phyloP scores from a whole-genome alignment of 2,113 vertebrate genomes.

The Miniopterus natalensis region DNA sequence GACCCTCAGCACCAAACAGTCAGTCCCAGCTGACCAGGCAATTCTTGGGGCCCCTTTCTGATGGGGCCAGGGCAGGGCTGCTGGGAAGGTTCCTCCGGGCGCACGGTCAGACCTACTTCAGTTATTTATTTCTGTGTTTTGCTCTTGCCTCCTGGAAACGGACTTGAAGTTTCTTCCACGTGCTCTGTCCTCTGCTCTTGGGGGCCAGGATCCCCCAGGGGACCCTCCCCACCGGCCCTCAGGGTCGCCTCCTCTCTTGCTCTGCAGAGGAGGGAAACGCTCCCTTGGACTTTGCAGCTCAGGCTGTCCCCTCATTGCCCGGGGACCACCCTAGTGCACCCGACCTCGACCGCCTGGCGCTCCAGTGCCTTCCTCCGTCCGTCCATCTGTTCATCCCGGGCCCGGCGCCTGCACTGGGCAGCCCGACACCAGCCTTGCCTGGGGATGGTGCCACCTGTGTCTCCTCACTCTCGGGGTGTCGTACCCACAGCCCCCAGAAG shows the following conservation, averaged over 20 bases:
- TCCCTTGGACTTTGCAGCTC: not conserved
- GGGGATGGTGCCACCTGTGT: not conserved
- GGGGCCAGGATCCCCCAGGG: not conserved
- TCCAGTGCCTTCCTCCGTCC: conserved; percentile 74
- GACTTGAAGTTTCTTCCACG: conserved; percentile 80
- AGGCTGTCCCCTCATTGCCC: not conserved
- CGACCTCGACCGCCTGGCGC: not conserved
- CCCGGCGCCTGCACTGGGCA: conserved; percentile 45
- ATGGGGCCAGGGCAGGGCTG: not conserved
- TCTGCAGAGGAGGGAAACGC: not conserved
- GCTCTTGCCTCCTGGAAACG: conserved; percentile 79
- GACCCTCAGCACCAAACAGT: not conserved
- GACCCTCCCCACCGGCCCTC: fast-evolving
- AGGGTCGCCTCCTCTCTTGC: not conserved
- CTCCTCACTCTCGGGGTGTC: not conserved
- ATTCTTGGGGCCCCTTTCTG: not conserved
- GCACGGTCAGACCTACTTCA: not conserved
- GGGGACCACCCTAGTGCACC: not conserved
- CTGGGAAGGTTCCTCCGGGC: not conserved
- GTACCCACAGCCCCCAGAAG: not conserved
- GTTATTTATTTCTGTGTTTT: conserved; percentile 59
- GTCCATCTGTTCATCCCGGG: not conserved
- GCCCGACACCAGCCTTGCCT: conserved; percentile 65
- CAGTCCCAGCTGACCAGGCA: not conserved
- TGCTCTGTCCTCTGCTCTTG: not conserved